Percentiles rank a stretch among this genome's conserved stretches.
Conservation (phyloP, 2,888 invertebrate species). For the Xanthorhoe designata region DNA sequence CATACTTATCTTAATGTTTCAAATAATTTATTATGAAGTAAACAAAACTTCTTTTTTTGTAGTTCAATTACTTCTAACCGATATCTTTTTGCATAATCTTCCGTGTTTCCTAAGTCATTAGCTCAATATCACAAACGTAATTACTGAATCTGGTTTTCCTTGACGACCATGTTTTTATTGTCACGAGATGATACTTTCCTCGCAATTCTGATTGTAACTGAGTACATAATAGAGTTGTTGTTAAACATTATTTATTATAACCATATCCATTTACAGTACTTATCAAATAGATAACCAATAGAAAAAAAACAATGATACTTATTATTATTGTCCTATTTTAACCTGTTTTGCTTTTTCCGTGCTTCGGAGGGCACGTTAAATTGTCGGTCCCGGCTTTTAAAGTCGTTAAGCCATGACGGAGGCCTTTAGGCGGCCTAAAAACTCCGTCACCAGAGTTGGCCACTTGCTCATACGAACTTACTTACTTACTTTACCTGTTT, state of each 20-base stretch:
- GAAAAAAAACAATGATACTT: not conserved
- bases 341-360: too few species aligned
- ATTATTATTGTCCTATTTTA: not conserved
- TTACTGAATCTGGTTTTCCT: constrained; percentile 22
- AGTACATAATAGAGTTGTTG: not conserved
- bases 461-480: too few species aligned
- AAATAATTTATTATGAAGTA: not conserved
- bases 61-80: not conserved
- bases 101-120: constrained; percentile 20
- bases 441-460: too few species aligned
- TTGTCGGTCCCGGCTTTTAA: too few species aligned
- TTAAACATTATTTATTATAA: not conserved
- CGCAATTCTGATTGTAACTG: not conserved
- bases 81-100: constrained; percentile 21
- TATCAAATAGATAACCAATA: not conserved
- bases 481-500: too few species aligned
- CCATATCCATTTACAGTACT: not conserved
- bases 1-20: not conserved
- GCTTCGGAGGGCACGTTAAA: too few species aligned
- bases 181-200: constrained; percentile 24
- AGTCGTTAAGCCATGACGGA: too few species aligned
- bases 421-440: too few species aligned
- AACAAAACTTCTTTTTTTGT: not conserved
- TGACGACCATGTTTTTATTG: constrained; percentile 12
- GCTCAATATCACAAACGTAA: constrained; percentile 24